Base-by-base conservation (phyloP, 2,797 vertebrate species). In the Bradypus variegatus region DNA sequence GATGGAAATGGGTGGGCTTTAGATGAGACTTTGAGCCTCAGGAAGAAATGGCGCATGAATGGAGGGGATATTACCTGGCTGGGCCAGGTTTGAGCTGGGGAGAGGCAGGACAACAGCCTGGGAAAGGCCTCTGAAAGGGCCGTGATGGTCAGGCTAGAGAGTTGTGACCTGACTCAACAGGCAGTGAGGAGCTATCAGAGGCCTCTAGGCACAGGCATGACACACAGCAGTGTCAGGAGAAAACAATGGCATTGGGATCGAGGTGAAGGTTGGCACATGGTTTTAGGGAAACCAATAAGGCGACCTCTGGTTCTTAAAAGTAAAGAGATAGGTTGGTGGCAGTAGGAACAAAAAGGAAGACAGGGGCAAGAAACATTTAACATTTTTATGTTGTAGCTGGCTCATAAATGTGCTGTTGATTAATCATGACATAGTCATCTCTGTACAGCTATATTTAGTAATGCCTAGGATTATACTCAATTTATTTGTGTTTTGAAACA, bases 401-500 rank as follows among this genome's bases (percentile, higher is more conserved):
- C 69, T 89, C 78, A 60, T 58, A 75, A 83, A 69, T 41, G 55
- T 45, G 64, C 60, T 78, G 75, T 65, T 94, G 78, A 88, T 89
- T 79, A 89, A 93, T 88, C 76, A 38, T 77, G 94, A 90, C 72
- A 65, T 82, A n/a, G 38, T 80, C 79, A 41, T 86, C 81, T 91
- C 88, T 58, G 36, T 33, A 7, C 67, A 11, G 85, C 79, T 94
- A 88, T 92, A 86, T 90, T 93, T 93, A 94, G 90, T n/a, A 86
- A 82, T 27, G 92, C 53, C 27, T 60, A 85, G 75, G 64, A 88
- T 86, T 29, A 19, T 65, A 65, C 41, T 93, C 65, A 72, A 88
- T 82, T 82, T 69, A 82, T 58, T 82, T 89, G 8, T 92, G 81
- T 86, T 77, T 89, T 67, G 82, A 86, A 85, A 93, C 38, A 62